A percentile compares a stretch with the other conserved stretches of the same genome.
phyloP scores from a whole-genome alignment of 1,140 invertebrate species.

The Portunus trituberculatus region DNA sequence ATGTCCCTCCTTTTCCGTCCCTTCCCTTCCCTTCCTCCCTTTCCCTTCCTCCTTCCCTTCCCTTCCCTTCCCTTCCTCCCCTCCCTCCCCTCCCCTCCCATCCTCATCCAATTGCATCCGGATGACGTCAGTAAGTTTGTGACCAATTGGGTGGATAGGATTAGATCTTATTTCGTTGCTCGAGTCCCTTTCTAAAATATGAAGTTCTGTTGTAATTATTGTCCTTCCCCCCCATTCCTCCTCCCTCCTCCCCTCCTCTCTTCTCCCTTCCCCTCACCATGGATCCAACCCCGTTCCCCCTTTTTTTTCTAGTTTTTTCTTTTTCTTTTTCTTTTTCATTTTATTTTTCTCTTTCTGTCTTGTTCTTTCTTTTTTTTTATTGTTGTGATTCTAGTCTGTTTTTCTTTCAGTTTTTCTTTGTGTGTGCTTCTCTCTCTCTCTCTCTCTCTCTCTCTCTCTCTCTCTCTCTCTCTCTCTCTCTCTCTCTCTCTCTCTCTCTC shows the following conservation, averaged over 20 bases:
- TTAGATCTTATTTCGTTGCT: background rate
- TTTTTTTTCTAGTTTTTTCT: no score
- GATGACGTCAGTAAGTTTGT: background rate
- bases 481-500: no score
- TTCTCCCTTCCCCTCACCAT: no score
- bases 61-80: background rate
- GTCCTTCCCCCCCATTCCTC: no score
- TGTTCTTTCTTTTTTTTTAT: no score
- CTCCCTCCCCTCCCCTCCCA: background rate
- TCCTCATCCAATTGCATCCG: background rate
- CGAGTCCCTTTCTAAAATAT: background rate
- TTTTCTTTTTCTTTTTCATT: no score
- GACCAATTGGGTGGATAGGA: background rate
- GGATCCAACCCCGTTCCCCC: no score
- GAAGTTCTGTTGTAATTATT: background rate
- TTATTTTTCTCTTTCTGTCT: no score
- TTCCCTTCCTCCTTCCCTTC: background rate
- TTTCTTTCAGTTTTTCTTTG: background rate
- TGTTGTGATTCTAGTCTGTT: background rate
- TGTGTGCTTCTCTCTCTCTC: background rate
- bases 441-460: no score
- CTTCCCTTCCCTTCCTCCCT: background rate
- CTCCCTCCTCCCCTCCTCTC: no score
- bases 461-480: no score
- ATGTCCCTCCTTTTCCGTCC: background rate